A percentile compares a stretch with the other conserved stretches of the same genome.
Evolutionary conservation across 2,888 invertebrate genomes (phyloP).

Genomic region (Mechanitis messenoides): DNA sequence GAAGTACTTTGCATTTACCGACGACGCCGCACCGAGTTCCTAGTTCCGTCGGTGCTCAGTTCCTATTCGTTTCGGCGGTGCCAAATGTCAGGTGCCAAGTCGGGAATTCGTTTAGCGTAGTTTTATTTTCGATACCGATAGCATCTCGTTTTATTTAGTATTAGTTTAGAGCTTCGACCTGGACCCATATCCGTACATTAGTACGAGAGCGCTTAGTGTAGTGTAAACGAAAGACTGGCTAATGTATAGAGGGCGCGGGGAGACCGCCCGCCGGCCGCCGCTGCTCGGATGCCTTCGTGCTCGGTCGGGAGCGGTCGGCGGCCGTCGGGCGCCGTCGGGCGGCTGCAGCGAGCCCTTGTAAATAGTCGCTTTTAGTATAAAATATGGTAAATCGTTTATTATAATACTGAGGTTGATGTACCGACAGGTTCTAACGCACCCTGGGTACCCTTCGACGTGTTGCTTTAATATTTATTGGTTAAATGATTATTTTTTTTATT

Average conservation of each 20-base stretch:
- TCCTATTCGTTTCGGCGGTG: constrained; percentile 50
- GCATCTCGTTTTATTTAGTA: constrained; percentile 9
- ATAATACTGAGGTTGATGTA: constrained; percentile 27
- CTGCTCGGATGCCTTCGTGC: neutral
- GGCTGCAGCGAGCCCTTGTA: constrained; percentile 59
- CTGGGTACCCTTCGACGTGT: constrained; percentile 7
- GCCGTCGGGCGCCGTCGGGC: neutral
- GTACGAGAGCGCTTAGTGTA: constrained; percentile 41
- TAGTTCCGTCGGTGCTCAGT: constrained; percentile 53
- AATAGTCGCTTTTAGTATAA: constrained; percentile 68
- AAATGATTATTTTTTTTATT: constrained; percentile 14
- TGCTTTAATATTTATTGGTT: constrained; percentile 26
- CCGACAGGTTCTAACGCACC: constrained; percentile 14
- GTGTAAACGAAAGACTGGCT: constrained; percentile 75
- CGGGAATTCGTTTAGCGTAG: constrained; percentile 9
- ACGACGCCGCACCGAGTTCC: constrained; percentile 41
- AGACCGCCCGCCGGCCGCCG: neutral
- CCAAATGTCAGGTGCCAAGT: constrained; percentile 69
- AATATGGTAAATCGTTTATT: constrained; percentile 43
- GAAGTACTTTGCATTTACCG: constrained; percentile 8
- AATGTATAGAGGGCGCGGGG: constrained; percentile 48
- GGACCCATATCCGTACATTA: constrained; percentile 19
- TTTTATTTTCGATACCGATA: neutral
- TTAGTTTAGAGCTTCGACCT: constrained; percentile 12
- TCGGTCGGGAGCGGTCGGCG: neutral